Evolutionary conservation across 2,113 vertebrate species (phyloP), one percentile per base, ranked within the genome.

Genomic region (Zosterops hypoxanthus): DNA sequence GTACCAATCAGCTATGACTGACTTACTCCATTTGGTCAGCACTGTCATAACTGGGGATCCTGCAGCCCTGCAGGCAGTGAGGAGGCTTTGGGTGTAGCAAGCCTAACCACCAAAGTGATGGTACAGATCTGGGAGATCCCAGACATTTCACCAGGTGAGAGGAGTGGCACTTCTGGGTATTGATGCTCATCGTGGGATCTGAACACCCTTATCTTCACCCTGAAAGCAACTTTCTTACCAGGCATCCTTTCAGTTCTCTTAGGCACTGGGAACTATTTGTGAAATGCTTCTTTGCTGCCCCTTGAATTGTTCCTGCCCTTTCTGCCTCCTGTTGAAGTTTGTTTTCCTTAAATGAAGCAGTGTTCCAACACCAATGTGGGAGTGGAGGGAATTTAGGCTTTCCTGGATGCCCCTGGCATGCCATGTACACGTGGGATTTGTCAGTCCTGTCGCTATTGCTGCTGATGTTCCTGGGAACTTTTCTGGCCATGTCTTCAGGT

Each of bases 351-450:
- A 61, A 69, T 61, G 57, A 90, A 90, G 16, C 24, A 59, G 8
- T 69, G 5, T 22, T 82, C 9, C 42, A 29, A 5, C 29, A 12
- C 20, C 11, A 34, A 4, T 52, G 42, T 63, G 42, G 42, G 21
- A 73, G 8, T 24, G 24, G 18, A 65, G 16, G 34, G 60, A 73
- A 56, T 86, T 66, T 61, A 23, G 78, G 20, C 56, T 52, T 79
- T 79, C 31, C 41, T 49, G 33, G 53, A 29, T 89, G 69, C 5
- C 42, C 75, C 47, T 70, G 28, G 17, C 49, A 19, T 63, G 52
- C 17, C 60, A 56, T 0, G 1, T 10, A 46, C 1, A 1, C 1
- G 2, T 85, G 39, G 1, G 5, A 44, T 55, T 73, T 86, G 53
- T 78, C 59, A 66, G 19, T 72, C 36, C 70, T 0, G 0, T 59